Base-by-base conservation (phyloP, 2,888 invertebrate genomes). In the Schizaphis graminum region DNA sequence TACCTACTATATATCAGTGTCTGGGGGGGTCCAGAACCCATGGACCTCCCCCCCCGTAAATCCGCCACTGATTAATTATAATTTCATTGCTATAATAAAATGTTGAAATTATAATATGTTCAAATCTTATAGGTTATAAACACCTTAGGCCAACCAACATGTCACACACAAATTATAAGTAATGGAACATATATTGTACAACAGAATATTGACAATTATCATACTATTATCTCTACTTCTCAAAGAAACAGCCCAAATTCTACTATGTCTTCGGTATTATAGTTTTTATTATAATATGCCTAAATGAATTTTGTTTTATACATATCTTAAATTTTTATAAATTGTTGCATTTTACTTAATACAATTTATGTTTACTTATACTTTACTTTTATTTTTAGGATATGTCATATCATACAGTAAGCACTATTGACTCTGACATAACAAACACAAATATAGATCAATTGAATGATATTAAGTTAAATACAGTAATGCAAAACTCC, bases 171-270 rank as follows among this genome's bases (percentile, higher is more conserved):
- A 94, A 95, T 95, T 87, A 95, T 95, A 49, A 95, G 95, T 90
- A 95, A 95, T 94, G 96, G 96, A 88, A 96, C 96, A 94, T 98
- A 97, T 96, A 96, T 98, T 95, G 97, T 98, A 94, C 97, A 96
- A 94, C 96, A 97, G 95, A 96, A 97, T 49, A 97, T 97, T 35
- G 97, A 97, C 95, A 97, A 97, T 95, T 96, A 97, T 94, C 96
- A 96, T 94, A 96, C 97, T 16, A 96, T 96, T 57, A 96, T 97
- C 86, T 96, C 94, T 86, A 92, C 94, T 11, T 86, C 95, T 35
- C 88, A 91, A 94, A 88, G 84, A 92, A 41, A 61, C 35, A 89
- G 85, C 53, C 84, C 61, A 56, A 88, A 91, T 94, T 94, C 92
- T 11, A 41, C 89, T 84, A 88, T 61, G 56, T 94, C 84, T 56